These are phyloP conservation scores for Chionis minor DNA, from an alignment of 2,113 vertebrate genomes.

Conservation along the genomic window DNA sequence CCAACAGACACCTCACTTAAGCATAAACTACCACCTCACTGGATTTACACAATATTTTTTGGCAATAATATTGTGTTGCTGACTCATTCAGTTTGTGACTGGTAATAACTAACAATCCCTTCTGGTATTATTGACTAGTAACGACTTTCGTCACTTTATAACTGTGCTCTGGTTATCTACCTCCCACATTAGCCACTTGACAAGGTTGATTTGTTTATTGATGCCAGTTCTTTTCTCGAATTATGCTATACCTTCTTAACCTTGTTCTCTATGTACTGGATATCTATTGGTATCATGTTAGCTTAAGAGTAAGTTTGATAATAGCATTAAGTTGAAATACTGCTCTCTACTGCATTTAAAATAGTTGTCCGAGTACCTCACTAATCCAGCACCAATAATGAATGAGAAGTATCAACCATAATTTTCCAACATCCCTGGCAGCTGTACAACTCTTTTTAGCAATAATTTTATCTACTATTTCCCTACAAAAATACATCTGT, in stretches of 20 bases:
- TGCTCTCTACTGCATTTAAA: neutral
- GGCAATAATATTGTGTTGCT: neutral
- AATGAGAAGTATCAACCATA: neutral
- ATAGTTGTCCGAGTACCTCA: neutral
- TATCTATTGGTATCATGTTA: neutral
- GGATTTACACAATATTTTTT: constrained; percentile 41
- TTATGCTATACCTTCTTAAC: neutral
- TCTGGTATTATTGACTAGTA: constrained; percentile 6
- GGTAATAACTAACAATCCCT: constrained; percentile 10
- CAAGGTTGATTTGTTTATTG: neutral
- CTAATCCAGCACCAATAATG: neutral
- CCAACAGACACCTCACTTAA: neutral
- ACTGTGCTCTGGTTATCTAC: neutral
- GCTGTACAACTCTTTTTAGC: neutral
- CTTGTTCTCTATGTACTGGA: neutral
- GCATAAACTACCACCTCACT: neutral
- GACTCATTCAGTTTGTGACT: constrained; percentile 20
- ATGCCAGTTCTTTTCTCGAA: neutral
- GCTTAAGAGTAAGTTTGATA: too few relatives aligned
- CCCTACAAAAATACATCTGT: neutral
- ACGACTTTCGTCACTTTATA: constrained; percentile 34
- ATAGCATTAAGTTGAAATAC: neutral
- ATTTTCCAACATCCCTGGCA: neutral
- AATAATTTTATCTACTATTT: neutral
- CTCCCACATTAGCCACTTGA: neutral